Conservation (phyloP, 2,888 invertebrate genomes). For the Abrostola triplasia region DNA sequence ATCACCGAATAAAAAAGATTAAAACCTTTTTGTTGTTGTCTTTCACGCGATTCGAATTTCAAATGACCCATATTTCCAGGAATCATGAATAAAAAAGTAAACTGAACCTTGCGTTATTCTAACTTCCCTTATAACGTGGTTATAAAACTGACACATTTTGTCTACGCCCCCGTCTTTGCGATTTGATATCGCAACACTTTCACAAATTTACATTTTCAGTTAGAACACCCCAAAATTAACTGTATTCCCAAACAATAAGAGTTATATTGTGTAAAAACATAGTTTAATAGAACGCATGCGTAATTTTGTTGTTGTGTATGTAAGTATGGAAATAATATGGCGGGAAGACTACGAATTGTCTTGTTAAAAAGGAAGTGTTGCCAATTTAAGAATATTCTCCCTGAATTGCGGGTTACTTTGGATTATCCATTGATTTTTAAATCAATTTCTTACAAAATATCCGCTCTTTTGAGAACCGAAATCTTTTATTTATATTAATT, state of each 20-base stretch:
- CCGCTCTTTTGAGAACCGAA: no score
- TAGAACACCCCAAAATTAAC: slow-evolving; percentile 17
- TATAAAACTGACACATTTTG: slow-evolving; percentile 79
- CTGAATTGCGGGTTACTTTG: slow-evolving; percentile 4
- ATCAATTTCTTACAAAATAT: neutral
- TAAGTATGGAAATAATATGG: slow-evolving; percentile 84
- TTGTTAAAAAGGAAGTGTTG: slow-evolving; percentile 71
- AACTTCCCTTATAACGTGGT: slow-evolving; percentile 69
- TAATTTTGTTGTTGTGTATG: slow-evolving; percentile 37
- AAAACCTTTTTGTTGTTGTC: neutral
- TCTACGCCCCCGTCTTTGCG: slow-evolving; percentile 71
- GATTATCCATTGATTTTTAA: neutral
- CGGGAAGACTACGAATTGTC: slow-evolving; percentile 85
- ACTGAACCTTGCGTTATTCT: slow-evolving; percentile 67
- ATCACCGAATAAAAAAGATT: neutral
- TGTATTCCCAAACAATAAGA: slow-evolving; percentile 4
- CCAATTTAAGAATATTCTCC: slow-evolving; percentile 20
- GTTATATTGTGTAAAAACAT: neutral
- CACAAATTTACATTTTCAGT: slow-evolving; percentile 25
- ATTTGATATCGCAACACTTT: slow-evolving; percentile 67
- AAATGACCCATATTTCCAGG: neutral
- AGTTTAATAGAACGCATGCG: slow-evolving; percentile 6
- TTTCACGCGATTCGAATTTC: neutral
- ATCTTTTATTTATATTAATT: no score
- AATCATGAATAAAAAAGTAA: slow-evolving; percentile 55